phyloP scores from a whole-genome alignment of 2,113 vertebrate species.

The Saguinus imperator region DNA sequence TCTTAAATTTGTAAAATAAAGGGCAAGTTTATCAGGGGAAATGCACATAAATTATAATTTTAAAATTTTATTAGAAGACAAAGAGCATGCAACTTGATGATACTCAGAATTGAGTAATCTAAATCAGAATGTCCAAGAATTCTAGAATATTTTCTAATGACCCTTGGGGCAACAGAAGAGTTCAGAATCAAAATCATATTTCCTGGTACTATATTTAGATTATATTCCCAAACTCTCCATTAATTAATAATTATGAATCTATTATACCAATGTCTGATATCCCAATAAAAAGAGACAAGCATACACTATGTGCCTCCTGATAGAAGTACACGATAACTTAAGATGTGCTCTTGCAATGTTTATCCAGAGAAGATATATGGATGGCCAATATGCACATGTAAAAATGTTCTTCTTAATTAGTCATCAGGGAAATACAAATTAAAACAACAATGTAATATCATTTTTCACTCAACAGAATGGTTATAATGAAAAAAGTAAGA shows the following conservation, averaged over 20 bases:
- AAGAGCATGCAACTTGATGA: background rate
- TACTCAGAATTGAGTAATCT: background rate
- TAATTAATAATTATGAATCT: background rate
- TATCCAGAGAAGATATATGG: background rate
- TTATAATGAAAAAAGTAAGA: background rate
- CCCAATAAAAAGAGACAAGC: background rate
- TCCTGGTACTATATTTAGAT: background rate
- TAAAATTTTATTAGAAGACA: background rate
- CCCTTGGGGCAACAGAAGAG: background rate
- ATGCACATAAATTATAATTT: background rate
- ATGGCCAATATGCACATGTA: background rate
- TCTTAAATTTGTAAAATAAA: slow-evolving; percentile 20
- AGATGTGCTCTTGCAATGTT: background rate
- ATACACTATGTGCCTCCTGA: background rate
- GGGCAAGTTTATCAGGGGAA: background rate
- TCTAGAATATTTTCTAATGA: background rate
- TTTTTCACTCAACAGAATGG: background rate
- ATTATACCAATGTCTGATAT: background rate
- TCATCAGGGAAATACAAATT: background rate
- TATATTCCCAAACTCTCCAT: background rate
- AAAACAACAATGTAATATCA: background rate
- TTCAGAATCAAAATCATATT: background rate
- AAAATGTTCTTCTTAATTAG: background rate
- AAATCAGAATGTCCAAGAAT: background rate
- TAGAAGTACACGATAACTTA: background rate